A percentile compares a stretch with the other conserved stretches of the same genome.
These are phyloP conservation scores for Perca schrenkii DNA, from an alignment of 2,113 vertebrate genomes.

Conservation along the genomic window DNA sequence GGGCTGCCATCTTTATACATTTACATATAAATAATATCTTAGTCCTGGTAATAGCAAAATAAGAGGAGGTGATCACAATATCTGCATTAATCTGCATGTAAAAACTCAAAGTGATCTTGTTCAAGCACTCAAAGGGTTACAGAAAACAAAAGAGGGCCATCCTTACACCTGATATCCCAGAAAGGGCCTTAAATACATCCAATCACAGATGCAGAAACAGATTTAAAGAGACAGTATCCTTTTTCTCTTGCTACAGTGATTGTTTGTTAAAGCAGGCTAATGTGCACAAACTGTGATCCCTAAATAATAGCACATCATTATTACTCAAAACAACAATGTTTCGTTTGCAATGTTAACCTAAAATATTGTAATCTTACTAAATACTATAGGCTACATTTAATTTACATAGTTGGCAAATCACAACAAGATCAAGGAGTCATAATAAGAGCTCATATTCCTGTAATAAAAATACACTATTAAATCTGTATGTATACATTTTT, in stretches of 20 bases:
- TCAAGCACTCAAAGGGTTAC: conserved; percentile 91
- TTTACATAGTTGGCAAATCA: conserved; percentile 68
- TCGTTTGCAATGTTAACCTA: conserved; percentile 47
- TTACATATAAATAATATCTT: conserved; percentile 14
- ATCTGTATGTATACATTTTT: conserved; percentile 77
- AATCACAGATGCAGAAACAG: conserved; percentile 75
- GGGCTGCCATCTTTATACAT: conserved; percentile 7
- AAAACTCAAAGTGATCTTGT: conserved; percentile 55
- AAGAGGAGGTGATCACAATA: conserved; percentile 5
- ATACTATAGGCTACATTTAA: conserved; percentile 66
- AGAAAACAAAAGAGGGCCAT: conserved; percentile 76
- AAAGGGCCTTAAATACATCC: conserved; percentile 54
- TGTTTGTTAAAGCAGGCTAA: conserved; percentile 64
- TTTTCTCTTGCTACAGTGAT: conserved; percentile 75
- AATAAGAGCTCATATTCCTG: conserved; percentile 80
- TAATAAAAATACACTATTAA: conserved; percentile 86
- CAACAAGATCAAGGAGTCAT: conserved; percentile 70
- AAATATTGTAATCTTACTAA: conserved; percentile 66
- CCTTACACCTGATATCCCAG: conserved; percentile 66
- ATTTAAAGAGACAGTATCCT: conserved; percentile 93
- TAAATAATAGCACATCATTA: conserved; percentile 51
- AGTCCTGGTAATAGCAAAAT: conserved; percentile 1
- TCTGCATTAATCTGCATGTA: conserved; percentile 30
- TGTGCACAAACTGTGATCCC: conserved; percentile 52
- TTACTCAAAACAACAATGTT: conserved; percentile 40